Conservation (phyloP, 1,140 invertebrate species). For the Amphibalanus amphitrite region DNA sequence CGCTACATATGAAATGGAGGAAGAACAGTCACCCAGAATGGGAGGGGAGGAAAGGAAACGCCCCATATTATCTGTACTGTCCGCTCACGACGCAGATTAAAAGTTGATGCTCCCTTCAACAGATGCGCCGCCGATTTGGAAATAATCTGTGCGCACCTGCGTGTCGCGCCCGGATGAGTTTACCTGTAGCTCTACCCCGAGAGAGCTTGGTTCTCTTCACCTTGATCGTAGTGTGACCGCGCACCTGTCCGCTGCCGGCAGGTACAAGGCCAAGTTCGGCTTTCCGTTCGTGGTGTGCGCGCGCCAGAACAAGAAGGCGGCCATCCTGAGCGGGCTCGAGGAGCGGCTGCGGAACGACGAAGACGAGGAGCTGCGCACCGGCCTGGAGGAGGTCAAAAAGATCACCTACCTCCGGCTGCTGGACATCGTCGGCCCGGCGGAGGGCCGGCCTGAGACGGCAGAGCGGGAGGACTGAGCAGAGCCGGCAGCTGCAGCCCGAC, state of each 20-base stretch:
- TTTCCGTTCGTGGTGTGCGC: constrained; percentile 54
- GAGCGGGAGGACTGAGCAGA: constrained; percentile 60
- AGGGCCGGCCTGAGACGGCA: constrained; percentile 43
- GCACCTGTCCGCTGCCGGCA: constrained; percentile 17
- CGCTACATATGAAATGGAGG: too few species aligned
- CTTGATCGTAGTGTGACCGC: too few species aligned
- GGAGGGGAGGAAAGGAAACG: too few species aligned
- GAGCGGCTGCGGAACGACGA: constrained; percentile 34
- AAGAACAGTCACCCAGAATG: too few species aligned
- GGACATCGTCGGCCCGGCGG: constrained; percentile 28
- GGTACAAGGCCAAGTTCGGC: constrained; percentile 44
- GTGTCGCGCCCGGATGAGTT: too few species aligned
- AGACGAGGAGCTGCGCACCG: constrained; percentile 36
- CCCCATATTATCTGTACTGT: too few species aligned
- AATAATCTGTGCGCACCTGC: too few species aligned
- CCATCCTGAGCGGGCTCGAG: constrained; percentile 38
- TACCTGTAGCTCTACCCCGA: too few species aligned
- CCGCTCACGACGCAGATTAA: too few species aligned
- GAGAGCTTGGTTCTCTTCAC: too few species aligned
- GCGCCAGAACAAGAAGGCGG: constrained; percentile 40
- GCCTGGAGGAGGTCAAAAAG: constrained; percentile 48
- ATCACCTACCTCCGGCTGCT: constrained; percentile 40
- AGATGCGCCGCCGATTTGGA: too few species aligned
- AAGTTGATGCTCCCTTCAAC: too few species aligned
- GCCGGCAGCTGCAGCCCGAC: constrained; percentile 44